Base-by-base conservation (phyloP, 2,113 vertebrate genomes). In the Thinocorus orbignyianus region DNA sequence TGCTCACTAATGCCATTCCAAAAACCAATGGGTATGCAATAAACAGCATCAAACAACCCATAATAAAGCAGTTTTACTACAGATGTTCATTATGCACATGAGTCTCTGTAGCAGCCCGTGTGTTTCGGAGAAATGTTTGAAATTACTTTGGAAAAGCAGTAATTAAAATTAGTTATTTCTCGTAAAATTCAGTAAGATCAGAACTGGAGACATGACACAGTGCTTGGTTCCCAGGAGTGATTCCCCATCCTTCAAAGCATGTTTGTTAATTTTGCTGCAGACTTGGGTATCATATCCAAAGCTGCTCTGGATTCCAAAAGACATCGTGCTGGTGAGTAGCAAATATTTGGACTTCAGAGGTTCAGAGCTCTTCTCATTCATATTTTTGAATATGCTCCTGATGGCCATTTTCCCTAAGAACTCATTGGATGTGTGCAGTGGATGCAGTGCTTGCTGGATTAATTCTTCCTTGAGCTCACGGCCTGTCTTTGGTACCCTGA, bases 31-130 rank as follows among this genome's bases (percentile, higher is more conserved):
- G 95, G 33, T 71, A 24, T 60, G 73, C 60, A 85, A 86, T 93
- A 95, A 92, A 91, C 74, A 86, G 69, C 46, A 83, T 93, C 91
- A 87, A 93, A 92, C 78, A 84, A 76, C 46, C 39, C 28, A 51
- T 88, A 94, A 97, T 93, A 95, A 97, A 96, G 54, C 92, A 73
- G 62, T 95, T 96, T 96, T 94, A 94, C 74, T 95, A 92, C 95
- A 98, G 97, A 96, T 95, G 96, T 97, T 97, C 95, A 94, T 97
- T 97, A 97, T 87, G 88, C 91, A 94, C 91, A 88, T 60, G 82
- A 96, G 81, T 60, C 89, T 96, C 93, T 68, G 74, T 90, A 95
- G 74, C 82, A 92, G 87, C 73, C 92, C 81, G 86, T 92, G 74
- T 81, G 77, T 96, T 96, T 95, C 81, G n/a, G 85, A 96, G 84